A percentile compares a stretch with the other conserved stretches of the same genome.
Conservation (phyloP, 1,140 invertebrate species). For the Mycetomoellerius zeteki region DNA sequence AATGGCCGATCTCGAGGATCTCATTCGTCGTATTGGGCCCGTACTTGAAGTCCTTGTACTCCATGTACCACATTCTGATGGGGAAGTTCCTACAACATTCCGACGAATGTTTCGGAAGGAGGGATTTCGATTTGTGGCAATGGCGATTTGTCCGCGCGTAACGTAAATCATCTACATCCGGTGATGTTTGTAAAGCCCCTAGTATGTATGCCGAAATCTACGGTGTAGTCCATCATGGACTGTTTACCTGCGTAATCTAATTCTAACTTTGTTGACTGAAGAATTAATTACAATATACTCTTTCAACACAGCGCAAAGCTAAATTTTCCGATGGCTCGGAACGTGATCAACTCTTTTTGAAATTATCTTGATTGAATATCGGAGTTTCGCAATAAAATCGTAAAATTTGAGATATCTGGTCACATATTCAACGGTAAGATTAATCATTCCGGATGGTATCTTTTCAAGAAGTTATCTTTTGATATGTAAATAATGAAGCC, state of each 20-base stretch:
- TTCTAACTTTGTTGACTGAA: conserved; percentile 15
- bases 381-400: neutral
- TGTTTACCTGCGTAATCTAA: conserved; percentile 1
- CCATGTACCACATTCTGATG: conserved; percentile 93
- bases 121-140: conserved; percentile 3
- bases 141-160: neutral
- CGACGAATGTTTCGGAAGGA: neutral
- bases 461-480: conserved; percentile 4
- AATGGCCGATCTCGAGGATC: conserved; percentile 91
- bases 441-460: neutral
- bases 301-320: neutral
- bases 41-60: conserved; percentile 92
- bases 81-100: conserved; percentile 91
- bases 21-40: conserved; percentile 88
- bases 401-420: neutral
- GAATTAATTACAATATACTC: conserved; percentile 13
- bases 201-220: neutral
- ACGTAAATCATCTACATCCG: conserved; percentile 3
- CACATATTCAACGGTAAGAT: neutral
- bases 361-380: neutral
- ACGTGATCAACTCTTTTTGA: neutral
- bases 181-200: conserved; percentile 36
- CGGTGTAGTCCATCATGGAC: neutral
- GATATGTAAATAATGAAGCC: conserved; percentile 36
- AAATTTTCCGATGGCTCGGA: neutral